A percentile compares a stretch with the other conserved stretches of the same genome.
phyloP scores from a whole-genome alignment of 2,888 invertebrate species.

The Malacosoma neustria region DNA sequence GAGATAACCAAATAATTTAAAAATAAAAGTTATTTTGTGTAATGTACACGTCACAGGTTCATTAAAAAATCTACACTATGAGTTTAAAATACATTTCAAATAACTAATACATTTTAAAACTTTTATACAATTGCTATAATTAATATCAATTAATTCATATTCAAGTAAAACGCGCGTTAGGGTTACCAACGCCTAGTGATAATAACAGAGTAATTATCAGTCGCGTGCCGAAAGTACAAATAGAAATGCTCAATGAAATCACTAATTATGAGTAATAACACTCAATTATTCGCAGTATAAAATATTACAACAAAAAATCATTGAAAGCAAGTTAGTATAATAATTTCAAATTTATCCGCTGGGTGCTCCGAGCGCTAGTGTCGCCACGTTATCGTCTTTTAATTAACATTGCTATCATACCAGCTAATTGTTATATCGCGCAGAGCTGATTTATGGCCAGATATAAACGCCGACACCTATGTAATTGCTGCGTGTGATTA shows the following conservation, averaged over 20 bases:
- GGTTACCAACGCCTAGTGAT: neutral
- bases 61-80: no score
- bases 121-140: no score
- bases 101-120: no score
- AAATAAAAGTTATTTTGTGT: no score
- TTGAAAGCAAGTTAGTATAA: neutral
- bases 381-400: conserved; percentile 57
- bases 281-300: conserved; percentile 15
- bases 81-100: no score
- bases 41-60: no score
- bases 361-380: conserved; percentile 27
- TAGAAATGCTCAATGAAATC: conserved; percentile 23
- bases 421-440: conserved; percentile 75
- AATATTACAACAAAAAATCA: neutral
- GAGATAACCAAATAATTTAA: no score
- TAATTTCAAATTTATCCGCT: conserved; percentile 32
- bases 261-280: conserved; percentile 21
- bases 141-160: no score
- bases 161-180: no score
- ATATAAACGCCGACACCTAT: conserved; percentile 67
- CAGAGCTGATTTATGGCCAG: conserved; percentile 68
- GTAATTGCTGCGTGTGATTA: conserved; percentile 61
- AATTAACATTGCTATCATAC: conserved; percentile 75
- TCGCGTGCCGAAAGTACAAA: conserved; percentile 17
- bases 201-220: conserved; percentile 1